Evolutionary conservation across 1,140 invertebrate genomes (phyloP).

Genomic region (Pseudoatta argentina): DNA sequence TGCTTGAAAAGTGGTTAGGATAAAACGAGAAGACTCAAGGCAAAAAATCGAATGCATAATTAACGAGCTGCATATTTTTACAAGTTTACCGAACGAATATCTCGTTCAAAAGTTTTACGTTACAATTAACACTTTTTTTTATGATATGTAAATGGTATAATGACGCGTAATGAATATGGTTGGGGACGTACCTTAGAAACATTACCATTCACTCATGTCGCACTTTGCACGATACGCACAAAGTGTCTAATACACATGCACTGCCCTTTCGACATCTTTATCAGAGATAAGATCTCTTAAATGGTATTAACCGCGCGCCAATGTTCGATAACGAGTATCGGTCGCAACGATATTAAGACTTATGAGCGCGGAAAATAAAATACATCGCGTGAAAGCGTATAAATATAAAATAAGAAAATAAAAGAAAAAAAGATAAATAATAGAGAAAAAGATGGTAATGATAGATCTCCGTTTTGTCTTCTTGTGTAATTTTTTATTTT

Average conservation of each 20-base stretch:
- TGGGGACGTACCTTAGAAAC: conserved; percentile 40
- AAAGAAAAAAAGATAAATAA: not conserved
- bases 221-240: conserved; percentile 7
- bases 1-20: not conserved
- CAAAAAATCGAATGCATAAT: not conserved
- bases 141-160: conserved; percentile 20
- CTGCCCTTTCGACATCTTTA: conserved; percentile 35
- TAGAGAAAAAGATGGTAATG: too few species aligned
- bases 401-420: not conserved
- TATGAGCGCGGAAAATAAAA: not conserved
- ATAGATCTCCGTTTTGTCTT: too few species aligned
- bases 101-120: not conserved
- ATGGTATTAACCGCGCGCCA: not conserved
- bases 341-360: not conserved
- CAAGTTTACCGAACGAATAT: not conserved
- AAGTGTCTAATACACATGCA: conserved; percentile 28
- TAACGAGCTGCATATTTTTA: conserved; percentile 1
- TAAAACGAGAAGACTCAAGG: not conserved
- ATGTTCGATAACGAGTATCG: not conserved
- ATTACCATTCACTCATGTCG: conserved; percentile 42
- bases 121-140: not conserved
- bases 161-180: conserved; percentile 38
- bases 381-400: not conserved
- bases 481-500: too few species aligned
- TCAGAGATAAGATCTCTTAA: conserved; percentile 20